phyloP scores from a whole-genome alignment of 2,797 vertebrate genomes.

The Acipenser oxyrinchus region DNA sequence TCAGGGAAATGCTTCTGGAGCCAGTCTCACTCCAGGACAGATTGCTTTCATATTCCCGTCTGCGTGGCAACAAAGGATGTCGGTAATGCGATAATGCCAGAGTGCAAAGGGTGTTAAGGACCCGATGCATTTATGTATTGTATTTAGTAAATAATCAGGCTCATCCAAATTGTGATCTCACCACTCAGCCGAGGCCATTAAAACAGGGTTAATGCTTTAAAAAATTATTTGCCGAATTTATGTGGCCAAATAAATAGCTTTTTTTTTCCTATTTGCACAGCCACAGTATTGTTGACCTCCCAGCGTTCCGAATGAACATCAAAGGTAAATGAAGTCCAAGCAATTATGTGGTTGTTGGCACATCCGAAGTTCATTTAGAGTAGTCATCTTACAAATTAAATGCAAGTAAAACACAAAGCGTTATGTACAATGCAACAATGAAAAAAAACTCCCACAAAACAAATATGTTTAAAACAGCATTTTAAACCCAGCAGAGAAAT shows the following conservation, averaged over 20 bases:
- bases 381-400: no score
- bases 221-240: conserved; percentile 63
- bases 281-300: conserved; percentile 71
- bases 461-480: no score
- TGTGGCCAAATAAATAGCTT: conserved; percentile 58
- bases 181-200: conserved; percentile 79
- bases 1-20: conserved; percentile 95
- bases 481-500: no score
- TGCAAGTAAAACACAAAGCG: no score
- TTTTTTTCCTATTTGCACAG: conserved; percentile 68
- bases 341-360: conserved; percentile 41
- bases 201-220: conserved; percentile 81
- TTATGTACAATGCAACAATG: no score
- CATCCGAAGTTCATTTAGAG: no score
- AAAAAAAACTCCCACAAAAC: no score
- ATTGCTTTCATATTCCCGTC: conserved; percentile 92
- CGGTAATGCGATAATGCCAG: conserved; percentile 97
- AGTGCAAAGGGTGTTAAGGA: conserved; percentile 85
- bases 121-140: conserved; percentile 83
- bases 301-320: conserved; percentile 55
- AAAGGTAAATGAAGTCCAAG: conserved; percentile 67
- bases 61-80: conserved; percentile 83
- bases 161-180: conserved; percentile 85
- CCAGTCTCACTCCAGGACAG: conserved; percentile 87
- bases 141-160: conserved; percentile 83